These are phyloP conservation scores for Campoplex capitator DNA, from an alignment of 2,888 invertebrate species.

Conservation along the genomic window DNA sequence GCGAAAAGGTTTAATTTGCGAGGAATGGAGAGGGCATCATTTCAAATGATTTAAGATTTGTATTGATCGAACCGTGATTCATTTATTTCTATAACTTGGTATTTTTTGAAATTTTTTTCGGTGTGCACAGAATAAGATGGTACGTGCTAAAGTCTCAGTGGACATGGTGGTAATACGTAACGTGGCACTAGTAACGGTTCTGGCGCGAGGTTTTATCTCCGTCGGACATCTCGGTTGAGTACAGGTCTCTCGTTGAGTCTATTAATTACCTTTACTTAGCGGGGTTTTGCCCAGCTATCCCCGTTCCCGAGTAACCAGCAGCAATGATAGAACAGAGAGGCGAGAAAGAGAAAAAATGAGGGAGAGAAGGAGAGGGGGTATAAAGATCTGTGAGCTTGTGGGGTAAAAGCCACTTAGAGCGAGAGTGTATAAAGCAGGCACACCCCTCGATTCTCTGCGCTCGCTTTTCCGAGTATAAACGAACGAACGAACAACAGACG, in stretches of 20 bases:
- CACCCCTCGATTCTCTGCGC: constrained; percentile 73
- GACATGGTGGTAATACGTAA: constrained; percentile 77
- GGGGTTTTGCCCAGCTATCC: constrained; percentile 63
- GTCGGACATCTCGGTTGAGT: constrained; percentile 74
- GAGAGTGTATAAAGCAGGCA: constrained; percentile 81
- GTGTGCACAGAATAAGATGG: constrained; percentile 18
- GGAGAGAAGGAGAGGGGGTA: constrained; percentile 41
- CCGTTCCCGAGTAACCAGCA: constrained; percentile 28
- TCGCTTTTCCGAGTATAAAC: constrained; percentile 66
- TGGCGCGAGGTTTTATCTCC: constrained; percentile 72
- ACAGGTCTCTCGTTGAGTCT: constrained; percentile 77
- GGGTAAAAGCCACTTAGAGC: constrained; percentile 82
- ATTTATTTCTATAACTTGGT: too few species aligned
- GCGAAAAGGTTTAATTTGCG: too few species aligned
- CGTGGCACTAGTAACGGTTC: constrained; percentile 76
- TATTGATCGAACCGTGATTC: too few species aligned
- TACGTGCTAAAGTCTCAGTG: constrained; percentile 69
- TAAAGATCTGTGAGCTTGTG: constrained; percentile 66
- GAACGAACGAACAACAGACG: constrained; percentile 79
- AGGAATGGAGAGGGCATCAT: too few species aligned
- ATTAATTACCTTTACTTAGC: constrained; percentile 82
- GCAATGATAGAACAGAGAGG: constrained; percentile 35
- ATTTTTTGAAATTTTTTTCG: not conserved
- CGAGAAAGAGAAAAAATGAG: constrained; percentile 51
- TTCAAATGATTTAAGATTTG: too few species aligned